phyloP scores from a whole-genome alignment of 2,888 invertebrate genomes.

The Zygothrica quintamaculata region DNA sequence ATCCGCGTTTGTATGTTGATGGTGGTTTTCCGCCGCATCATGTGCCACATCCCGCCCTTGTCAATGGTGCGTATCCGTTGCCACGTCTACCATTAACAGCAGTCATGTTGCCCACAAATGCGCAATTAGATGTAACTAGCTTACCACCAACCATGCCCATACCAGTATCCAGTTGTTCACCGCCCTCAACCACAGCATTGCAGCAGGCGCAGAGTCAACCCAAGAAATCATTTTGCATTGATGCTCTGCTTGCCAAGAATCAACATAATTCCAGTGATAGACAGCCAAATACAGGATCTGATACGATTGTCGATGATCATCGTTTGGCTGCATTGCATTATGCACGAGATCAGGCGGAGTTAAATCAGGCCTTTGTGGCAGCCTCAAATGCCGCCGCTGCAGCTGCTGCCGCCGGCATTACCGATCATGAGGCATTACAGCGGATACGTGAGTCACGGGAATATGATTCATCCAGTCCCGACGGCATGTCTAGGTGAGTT shows the following conservation, averaged over 20 bases:
- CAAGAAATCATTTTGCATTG: conserved; percentile 95
- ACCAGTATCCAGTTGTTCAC: conserved; percentile 44
- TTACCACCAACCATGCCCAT: conserved; percentile 33
- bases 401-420: conserved; percentile 72
- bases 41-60: conserved; percentile 65
- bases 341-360: conserved; percentile 74
- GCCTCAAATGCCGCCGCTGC: conserved; percentile 73
- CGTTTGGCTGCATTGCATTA: conserved; percentile 72
- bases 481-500: conserved; percentile 84
- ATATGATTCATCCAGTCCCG: conserved; percentile 84
- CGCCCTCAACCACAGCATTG: conserved; percentile 38
- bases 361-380: conserved; percentile 72
- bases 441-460: conserved; percentile 83
- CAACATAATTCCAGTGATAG: conserved; percentile 75
- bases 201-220: conserved; percentile 73
- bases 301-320: conserved; percentile 72
- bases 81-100: conserved; percentile 74
- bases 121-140: conserved; percentile 23
- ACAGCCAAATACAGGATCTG: conserved; percentile 25
- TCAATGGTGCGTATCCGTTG: conserved; percentile 69
- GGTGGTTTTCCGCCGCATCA: conserved; percentile 61
- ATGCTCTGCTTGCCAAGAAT: conserved; percentile 91
- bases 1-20: conserved; percentile 61
- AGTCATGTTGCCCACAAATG: conserved; percentile 64
- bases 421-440: conserved; percentile 83